These are phyloP conservation scores for Chelon labrosus DNA, from an alignment of 2,797 vertebrate genomes.

Conservation along the genomic window DNA sequence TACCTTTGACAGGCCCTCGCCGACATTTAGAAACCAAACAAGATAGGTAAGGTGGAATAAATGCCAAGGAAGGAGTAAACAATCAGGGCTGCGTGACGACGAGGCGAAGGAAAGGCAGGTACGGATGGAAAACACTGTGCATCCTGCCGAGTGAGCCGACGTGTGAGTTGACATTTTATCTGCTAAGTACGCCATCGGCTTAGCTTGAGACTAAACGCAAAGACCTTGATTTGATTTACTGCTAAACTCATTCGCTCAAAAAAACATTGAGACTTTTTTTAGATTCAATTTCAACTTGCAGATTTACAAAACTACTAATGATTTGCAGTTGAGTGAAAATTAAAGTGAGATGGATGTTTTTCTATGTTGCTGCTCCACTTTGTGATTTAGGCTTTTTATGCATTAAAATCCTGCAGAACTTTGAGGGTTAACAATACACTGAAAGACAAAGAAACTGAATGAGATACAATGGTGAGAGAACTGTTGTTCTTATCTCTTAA, in stretches of 20 bases:
- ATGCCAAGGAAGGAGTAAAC: conserved; percentile 32
- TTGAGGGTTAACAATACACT: background rate
- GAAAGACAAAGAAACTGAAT: background rate
- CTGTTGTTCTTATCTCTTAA: conserved; percentile 2
- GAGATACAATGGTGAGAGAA: background rate
- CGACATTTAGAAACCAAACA: conserved; percentile 25
- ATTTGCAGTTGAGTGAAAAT: background rate
- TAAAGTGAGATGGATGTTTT: background rate
- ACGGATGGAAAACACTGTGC: background rate
- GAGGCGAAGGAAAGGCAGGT: background rate
- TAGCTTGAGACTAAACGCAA: background rate
- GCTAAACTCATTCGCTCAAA: background rate
- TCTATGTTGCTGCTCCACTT: background rate
- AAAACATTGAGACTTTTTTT: background rate
- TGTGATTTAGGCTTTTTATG: background rate
- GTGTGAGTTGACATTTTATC: conserved; percentile 16
- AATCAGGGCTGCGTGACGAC: conserved; percentile 12
- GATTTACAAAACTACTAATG: background rate
- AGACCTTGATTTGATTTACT: background rate
- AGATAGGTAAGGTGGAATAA: conserved; percentile 24
- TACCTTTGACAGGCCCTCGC: conserved; percentile 44
- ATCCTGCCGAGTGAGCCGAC: background rate
- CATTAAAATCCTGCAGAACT: background rate
- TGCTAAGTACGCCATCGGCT: background rate
- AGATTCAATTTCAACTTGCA: background rate